A percentile compares a stretch with the other conserved stretches of the same genome.
These are phyloP conservation scores for Dysidea cf. avara DNA, from an alignment of 37 sponge, comb jelly and placozoan genomes.

Conservation along the genomic window DNA sequence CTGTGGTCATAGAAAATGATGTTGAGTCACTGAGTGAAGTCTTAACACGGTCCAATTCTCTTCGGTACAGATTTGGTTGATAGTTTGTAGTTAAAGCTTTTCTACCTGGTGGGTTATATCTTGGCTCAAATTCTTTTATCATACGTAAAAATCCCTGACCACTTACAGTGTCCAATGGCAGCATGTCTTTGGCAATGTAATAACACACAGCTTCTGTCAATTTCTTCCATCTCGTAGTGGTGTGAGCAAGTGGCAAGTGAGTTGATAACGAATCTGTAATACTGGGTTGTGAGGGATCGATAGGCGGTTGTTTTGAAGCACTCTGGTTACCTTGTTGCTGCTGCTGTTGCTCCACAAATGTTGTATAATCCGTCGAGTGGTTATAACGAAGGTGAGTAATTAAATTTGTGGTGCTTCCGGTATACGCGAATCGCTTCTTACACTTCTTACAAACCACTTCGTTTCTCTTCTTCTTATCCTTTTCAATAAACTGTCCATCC, in stretches of 20 bases:
- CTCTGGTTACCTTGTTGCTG: no score
- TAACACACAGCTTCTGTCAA: conserved; percentile 23
- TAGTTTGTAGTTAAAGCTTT: conserved; percentile 18
- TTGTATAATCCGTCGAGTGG: no score
- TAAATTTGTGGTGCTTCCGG: no score
- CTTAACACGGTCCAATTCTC: conserved; percentile 8
- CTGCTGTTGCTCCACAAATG: no score
- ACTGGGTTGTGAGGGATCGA: no score
- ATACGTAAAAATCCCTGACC: conserved; percentile 33
- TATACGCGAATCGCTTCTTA: no score
- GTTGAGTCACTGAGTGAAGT: not conserved
- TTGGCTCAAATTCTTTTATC: conserved; percentile 26
- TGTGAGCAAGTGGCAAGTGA: no score
- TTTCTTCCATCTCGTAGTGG: conserved; percentile 1
- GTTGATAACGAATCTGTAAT: no score
- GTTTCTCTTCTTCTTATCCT: not conserved
- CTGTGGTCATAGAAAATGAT: no score
- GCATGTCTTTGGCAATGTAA: conserved; percentile 42
- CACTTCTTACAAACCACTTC: conserved; percentile 5
- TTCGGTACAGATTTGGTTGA: conserved; percentile 16
- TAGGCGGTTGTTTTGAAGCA: no score
- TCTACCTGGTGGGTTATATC: conserved; percentile 28
- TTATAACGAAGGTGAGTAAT: no score
- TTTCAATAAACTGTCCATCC: no score
- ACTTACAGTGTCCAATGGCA: conserved; percentile 27